Conservation (phyloP, 2,888 invertebrate genomes). For the Hypomecis atomaria region DNA sequence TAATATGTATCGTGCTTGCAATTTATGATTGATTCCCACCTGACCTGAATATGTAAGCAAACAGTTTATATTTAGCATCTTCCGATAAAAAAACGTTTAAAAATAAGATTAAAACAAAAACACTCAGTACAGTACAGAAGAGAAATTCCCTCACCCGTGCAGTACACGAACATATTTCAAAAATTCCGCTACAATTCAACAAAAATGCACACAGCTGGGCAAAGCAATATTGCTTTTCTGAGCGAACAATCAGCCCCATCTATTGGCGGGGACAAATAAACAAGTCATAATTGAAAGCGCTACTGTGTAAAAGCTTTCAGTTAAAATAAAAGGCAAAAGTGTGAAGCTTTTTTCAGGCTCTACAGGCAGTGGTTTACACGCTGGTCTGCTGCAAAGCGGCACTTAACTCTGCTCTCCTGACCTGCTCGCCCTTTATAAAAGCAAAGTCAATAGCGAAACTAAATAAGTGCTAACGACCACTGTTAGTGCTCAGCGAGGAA, state of each 20-base stretch:
- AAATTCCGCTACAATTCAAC: background rate
- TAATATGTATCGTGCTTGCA: too few species aligned
- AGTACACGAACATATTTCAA: background rate
- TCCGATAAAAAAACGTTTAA: too few species aligned
- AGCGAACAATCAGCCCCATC: slow-evolving; percentile 53
- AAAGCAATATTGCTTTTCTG: background rate
- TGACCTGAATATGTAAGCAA: too few species aligned
- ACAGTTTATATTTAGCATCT: too few species aligned
- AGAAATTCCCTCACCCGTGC: too few species aligned
- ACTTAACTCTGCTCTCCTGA: slow-evolving; percentile 64
- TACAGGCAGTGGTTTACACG: slow-evolving; percentile 60
- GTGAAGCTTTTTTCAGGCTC: slow-evolving; percentile 55
- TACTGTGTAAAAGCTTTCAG: slow-evolving; percentile 70
- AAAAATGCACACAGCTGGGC: background rate
- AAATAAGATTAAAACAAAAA: too few species aligned
- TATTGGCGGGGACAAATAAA: slow-evolving; percentile 56
- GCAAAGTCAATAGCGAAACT: slow-evolving; percentile 54
- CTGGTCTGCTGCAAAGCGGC: slow-evolving; percentile 64
- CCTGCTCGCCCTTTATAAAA: slow-evolving; percentile 54
- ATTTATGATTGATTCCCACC: too few species aligned
- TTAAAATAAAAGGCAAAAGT: slow-evolving; percentile 65
- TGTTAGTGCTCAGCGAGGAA: slow-evolving; percentile 27
- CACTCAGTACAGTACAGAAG: too few species aligned
- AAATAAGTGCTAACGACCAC: slow-evolving; percentile 55
- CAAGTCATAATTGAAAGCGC: slow-evolving; percentile 68